Evolutionary conservation across 2,797 vertebrate genomes (phyloP).

Genomic region (Microctenopoma stevenorrisi): DNA sequence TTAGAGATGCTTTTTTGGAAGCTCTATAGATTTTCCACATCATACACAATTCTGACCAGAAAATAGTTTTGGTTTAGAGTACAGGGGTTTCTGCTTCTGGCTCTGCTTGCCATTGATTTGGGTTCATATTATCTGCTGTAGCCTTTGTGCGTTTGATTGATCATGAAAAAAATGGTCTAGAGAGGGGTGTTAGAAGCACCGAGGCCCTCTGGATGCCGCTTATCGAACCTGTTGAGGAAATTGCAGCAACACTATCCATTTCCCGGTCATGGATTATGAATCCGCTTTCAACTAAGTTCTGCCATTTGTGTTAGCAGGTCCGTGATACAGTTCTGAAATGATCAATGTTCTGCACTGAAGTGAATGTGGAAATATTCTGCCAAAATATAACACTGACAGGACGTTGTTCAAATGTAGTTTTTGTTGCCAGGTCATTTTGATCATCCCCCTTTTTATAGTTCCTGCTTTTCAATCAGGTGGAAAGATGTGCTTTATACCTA

Average conservation of each 20-base stretch:
- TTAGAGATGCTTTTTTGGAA: conserved; percentile 16
- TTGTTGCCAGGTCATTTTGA: conserved; percentile 28
- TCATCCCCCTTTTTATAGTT: conserved; percentile 16
- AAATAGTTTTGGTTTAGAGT: conserved; percentile 17
- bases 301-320: conserved; percentile 47
- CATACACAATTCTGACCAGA: conserved; percentile 10
- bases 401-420: conserved; percentile 8
- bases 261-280: conserved; percentile 31
- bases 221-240: conserved; percentile 42
- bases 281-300: conserved; percentile 4
- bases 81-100: conserved; percentile 5
- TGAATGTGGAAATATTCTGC: conserved; percentile 23
- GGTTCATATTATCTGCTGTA: conserved; percentile 19
- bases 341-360: conserved; percentile 28
- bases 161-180: conserved; percentile 28
- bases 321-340: conserved; percentile 36
- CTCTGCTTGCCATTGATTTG: conserved; percentile 33
- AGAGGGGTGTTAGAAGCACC: conserved; percentile 33
- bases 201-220: conserved; percentile 22
- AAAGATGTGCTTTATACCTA: background rate
- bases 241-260: conserved; percentile 14
- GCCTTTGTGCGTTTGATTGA: conserved; percentile 45
- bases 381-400: conserved; percentile 25
- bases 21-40: conserved; percentile 29
- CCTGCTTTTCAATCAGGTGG: conserved; percentile 29